phyloP scores from a whole-genome alignment of 2,113 vertebrate genomes.

The Strix aluco region DNA sequence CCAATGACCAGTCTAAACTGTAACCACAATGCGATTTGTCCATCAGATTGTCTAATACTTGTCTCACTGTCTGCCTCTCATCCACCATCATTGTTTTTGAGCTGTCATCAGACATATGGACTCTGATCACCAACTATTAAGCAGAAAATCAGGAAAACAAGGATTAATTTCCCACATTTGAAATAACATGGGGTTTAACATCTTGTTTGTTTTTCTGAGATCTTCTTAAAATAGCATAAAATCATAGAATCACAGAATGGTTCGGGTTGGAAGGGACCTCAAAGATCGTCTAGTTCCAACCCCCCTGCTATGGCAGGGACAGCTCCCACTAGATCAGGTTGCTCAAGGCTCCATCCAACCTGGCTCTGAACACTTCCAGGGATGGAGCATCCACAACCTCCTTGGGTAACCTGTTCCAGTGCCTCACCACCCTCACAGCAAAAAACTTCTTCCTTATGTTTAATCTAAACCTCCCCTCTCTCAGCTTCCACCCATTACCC shows the following conservation, averaged over 20 bases:
- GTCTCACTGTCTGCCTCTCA: constrained; percentile 94
- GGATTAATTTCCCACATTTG: background rate
- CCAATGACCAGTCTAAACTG: constrained; percentile 95
- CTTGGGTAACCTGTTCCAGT: no score
- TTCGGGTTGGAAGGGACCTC: no score
- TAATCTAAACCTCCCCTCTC: no score
- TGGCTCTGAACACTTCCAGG: no score
- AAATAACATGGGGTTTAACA: background rate
- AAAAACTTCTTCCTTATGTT: no score
- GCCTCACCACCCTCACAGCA: no score
- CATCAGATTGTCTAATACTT: constrained; percentile 95
- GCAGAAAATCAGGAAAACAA: background rate
- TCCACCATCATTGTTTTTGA: constrained; percentile 99
- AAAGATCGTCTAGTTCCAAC: no score
- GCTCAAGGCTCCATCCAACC: no score
- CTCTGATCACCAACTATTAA: constrained; percentile 91
- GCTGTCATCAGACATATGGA: constrained; percentile 98
- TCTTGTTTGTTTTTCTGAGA: background rate
- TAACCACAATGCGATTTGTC: constrained; percentile 97
- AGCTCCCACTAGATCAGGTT: no score
- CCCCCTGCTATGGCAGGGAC: no score
- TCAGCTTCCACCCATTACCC: no score
- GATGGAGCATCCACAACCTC: no score
- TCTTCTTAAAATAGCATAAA: background rate
- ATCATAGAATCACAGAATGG: background rate